Evolutionary conservation across 2,797 vertebrate genomes (phyloP).

Genomic region (Dicrostonyx torquatus): DNA sequence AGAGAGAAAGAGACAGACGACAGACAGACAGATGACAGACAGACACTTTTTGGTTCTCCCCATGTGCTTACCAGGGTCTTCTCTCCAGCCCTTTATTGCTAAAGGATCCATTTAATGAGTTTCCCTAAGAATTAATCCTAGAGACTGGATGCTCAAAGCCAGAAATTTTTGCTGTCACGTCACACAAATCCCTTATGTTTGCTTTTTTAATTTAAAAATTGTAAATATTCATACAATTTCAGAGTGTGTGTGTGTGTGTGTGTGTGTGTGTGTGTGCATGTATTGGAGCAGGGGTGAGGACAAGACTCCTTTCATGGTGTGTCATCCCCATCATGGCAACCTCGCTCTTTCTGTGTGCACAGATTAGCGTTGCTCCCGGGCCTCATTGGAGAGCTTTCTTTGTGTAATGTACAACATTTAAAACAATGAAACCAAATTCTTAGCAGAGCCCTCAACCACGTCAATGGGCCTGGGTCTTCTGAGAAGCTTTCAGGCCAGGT

Average conservation of each 20-base stretch:
- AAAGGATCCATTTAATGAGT: neutral
- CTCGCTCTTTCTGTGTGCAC: neutral
- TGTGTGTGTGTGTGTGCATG: neutral
- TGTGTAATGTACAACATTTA: neutral
- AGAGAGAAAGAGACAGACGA: too few species aligned
- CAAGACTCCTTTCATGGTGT: neutral
- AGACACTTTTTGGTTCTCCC: neutral
- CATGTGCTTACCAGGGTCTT: neutral
- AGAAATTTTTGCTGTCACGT: neutral
- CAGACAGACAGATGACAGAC: too few species aligned
- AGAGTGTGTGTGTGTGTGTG: neutral
- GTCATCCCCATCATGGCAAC: neutral
- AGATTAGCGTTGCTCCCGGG: neutral
- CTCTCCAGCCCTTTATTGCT: neutral
- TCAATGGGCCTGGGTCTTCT: neutral
- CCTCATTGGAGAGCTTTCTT: neutral
- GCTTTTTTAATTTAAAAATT: neutral
- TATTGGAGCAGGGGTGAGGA: neutral
- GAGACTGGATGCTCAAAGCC: neutral
- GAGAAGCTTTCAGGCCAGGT: conserved; percentile 10
- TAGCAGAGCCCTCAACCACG: neutral
- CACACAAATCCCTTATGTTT: neutral
- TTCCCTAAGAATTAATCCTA: conserved; percentile 6
- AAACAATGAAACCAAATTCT: neutral
- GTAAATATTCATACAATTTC: neutral